Evolutionary conservation across 1,140 invertebrate species (phyloP).

Genomic region (Sarcophaga peregrina): DNA sequence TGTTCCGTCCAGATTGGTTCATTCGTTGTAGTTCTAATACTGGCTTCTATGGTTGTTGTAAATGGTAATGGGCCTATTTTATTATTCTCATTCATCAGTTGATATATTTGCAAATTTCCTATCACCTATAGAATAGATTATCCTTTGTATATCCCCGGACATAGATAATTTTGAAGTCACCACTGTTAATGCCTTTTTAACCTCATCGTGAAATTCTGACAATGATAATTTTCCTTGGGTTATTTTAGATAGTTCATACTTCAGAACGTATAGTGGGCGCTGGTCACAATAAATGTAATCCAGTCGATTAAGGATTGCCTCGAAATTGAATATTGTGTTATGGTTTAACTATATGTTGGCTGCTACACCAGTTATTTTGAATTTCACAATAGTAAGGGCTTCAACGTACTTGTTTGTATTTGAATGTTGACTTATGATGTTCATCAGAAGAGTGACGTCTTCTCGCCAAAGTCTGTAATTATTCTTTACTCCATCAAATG

Average conservation of each 20-base stretch:
- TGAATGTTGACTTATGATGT: not conserved
- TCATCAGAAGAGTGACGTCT: not conserved
- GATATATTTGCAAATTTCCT: too few species aligned
- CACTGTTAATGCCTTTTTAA: not conserved
- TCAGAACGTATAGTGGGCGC: conserved; percentile 37
- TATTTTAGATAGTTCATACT: conserved; percentile 39
- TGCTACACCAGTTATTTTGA: conserved; percentile 40
- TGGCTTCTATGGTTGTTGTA: too few species aligned
- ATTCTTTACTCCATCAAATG: not conserved
- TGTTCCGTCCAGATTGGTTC: too few species aligned
- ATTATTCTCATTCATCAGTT: too few species aligned
- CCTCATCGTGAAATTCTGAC: not conserved
- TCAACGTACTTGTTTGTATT: too few species aligned
- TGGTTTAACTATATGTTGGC: conserved; percentile 5
- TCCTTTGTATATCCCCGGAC: too few species aligned
- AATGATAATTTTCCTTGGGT: conserved; percentile 30
- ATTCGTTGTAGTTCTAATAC: too few species aligned
- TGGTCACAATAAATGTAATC: conserved; percentile 43
- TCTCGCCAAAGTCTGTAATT: conserved; percentile 6
- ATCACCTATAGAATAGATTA: too few species aligned
- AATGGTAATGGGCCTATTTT: too few species aligned
- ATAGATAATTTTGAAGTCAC: not conserved
- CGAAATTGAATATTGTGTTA: conserved; percentile 44
- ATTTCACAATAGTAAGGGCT: conserved; percentile 39
- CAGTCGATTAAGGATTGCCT: conserved; percentile 41